Percentiles rank a stretch among this genome's conserved stretches.
phyloP scores from a whole-genome alignment of 2,797 vertebrate genomes.

The Agapornis canus region DNA sequence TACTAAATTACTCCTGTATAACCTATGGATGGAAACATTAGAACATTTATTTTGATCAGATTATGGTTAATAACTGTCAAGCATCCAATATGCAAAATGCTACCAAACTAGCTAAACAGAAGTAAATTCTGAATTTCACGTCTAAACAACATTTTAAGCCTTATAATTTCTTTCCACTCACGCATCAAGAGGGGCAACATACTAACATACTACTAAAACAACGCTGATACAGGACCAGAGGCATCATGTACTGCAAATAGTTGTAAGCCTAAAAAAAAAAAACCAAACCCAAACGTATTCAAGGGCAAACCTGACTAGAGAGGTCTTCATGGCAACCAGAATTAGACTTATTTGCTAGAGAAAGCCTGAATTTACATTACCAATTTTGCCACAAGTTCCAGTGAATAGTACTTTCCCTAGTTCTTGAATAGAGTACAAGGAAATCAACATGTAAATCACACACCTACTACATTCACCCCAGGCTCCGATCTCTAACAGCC shows the following conservation, averaged over 20 bases:
- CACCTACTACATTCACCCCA: not conserved
- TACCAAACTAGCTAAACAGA: not conserved
- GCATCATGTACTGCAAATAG: not conserved
- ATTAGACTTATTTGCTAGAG: not conserved
- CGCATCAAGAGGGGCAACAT: not conserved
- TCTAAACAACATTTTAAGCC: not conserved
- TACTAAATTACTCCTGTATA: not conserved
- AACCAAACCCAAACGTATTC: not conserved
- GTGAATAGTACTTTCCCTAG: not conserved
- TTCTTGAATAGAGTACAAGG: not conserved
- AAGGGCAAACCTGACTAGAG: not conserved
- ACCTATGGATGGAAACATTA: not conserved
- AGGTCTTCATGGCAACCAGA: not conserved
- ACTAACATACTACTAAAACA: not conserved
- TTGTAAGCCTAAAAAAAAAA: not conserved
- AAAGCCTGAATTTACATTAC: not conserved
- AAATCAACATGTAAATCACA: not conserved
- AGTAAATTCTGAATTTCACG: not conserved
- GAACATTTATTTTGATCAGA: not conserved
- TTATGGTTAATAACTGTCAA: not conserved
- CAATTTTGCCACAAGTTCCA: not conserved
- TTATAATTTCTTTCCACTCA: not conserved
- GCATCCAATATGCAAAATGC: not conserved
- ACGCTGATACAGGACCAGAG: not conserved
- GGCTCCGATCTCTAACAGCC: not conserved